A percentile compares a stretch with the other conserved stretches of the same genome.
Evolutionary conservation across 2,113 vertebrate genomes (phyloP).

Genomic region (Rhagologus leucostigma): DNA sequence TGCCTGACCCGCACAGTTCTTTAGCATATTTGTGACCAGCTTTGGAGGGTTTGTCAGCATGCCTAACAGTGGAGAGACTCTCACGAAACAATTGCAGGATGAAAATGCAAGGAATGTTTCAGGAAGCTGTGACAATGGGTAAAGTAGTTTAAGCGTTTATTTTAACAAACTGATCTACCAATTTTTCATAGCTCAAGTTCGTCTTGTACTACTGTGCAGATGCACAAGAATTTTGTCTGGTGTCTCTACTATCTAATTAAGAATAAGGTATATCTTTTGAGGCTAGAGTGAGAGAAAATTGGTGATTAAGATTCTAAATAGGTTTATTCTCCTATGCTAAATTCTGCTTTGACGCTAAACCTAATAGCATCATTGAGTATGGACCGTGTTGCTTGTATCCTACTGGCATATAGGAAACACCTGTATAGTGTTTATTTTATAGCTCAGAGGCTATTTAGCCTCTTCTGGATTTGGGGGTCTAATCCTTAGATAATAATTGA

Average conservation of each 20-base stretch:
- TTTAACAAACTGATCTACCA: background rate
- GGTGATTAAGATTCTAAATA: background rate
- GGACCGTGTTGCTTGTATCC: background rate
- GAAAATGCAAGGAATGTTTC: background rate
- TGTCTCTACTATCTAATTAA: background rate
- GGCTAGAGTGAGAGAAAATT: background rate
- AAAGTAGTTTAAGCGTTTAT: conserved; percentile 10
- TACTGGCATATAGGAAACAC: background rate
- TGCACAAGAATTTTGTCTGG: background rate
- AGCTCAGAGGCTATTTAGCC: background rate
- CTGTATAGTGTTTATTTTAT: background rate
- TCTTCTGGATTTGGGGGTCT: background rate
- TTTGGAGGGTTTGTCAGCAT: conserved; percentile 22
- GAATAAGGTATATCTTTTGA: background rate
- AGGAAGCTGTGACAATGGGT: conserved; percentile 42
- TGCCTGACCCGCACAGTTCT: background rate
- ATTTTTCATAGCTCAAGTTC: background rate
- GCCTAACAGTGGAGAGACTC: conserved; percentile 16
- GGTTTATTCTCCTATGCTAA: background rate
- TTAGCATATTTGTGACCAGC: background rate
- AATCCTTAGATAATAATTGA: background rate
- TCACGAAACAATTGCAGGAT: background rate
- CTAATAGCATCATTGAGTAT: background rate
- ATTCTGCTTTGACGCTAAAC: background rate
- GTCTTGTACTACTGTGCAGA: background rate